Evolutionary conservation across 2,113 vertebrate species (phyloP), one percentile per base, ranked within the genome.

Genomic region (Onychostruthus taczanowskii): DNA sequence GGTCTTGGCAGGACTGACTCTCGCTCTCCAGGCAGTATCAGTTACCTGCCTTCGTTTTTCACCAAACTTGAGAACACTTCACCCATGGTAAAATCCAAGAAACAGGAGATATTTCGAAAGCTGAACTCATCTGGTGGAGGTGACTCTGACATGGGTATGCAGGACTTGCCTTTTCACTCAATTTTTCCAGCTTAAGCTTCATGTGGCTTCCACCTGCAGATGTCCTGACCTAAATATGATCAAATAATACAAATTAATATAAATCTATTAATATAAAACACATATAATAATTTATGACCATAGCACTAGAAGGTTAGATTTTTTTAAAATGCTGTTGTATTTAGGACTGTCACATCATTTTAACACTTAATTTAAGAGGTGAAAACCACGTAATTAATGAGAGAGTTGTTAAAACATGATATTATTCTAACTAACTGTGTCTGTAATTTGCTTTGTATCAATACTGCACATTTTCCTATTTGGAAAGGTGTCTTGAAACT

Each of bases 71-170:
- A 99, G 97, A 99, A 97, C 97, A 99, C 99, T 47, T 99, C 99
- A 28, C 99, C 99, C 53, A 99, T 99, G 99, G 99, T 99, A 87
- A 98, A 99, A 97, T 99, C 98, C 96, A 99, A 99, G 98, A 99
- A 99, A 98, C 99, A 99, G 98, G 99, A 99, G 98, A 99, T 99
- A 98, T 99, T 99, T 98, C 99, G 99, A 98, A 99, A 99, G 98
- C 98, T 99, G 98, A 99, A 99, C 98, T 99, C 99, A 80, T 99
- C 98, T 97, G 98, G 99, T 98, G 99, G 98, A 96, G 97, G 99
- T 97, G 99, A 99, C 97, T 98, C 99, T 98, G 99, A 99, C 95
- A 98, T 99, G 98, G 99, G 99, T 99, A 99, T 98, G 99, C 98
- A 98, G 97, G 97, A 97, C 74, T 97, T 96, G 79, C 61, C n/a